Conservation (phyloP, 2,797 vertebrate genomes). For the Brotula barbata region DNA sequence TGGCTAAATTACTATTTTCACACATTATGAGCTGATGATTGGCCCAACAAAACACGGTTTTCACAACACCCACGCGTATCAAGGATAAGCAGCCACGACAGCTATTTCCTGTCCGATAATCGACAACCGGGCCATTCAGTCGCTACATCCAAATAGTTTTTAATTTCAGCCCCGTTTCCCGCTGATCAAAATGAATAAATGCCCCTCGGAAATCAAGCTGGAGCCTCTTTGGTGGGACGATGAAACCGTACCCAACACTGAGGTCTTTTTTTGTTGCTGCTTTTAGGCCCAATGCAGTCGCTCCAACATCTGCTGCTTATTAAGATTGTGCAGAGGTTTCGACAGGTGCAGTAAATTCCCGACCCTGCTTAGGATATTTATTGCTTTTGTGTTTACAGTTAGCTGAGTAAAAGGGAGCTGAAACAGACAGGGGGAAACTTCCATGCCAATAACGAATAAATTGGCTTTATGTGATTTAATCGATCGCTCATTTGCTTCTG, state of each 20-base stretch:
- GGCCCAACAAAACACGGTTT: conserved; percentile 1
- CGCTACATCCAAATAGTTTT: conserved; percentile 67
- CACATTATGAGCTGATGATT: conserved; percentile 30
- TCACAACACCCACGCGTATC: conserved; percentile 37
- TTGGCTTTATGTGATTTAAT: conserved; percentile 64
- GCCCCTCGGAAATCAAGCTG: conserved; percentile 23
- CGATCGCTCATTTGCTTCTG: conserved; percentile 53
- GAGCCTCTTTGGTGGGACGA: conserved; percentile 50
- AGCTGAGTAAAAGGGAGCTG: conserved; percentile 43
- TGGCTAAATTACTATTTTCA: conserved; percentile 45
- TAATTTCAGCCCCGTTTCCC: conserved; percentile 54
- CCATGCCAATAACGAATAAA: conserved; percentile 73
- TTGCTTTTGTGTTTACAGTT: conserved; percentile 76
- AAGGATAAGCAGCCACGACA: conserved; percentile 55
- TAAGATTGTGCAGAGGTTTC: conserved; percentile 68
- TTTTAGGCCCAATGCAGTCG: conserved; percentile 53
- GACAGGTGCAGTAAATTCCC: conserved; percentile 84
- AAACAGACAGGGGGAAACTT: conserved; percentile 66
- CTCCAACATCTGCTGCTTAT: conserved; percentile 78
- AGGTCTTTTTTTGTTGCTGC: conserved; percentile 47
- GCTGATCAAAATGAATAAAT: conserved; percentile 56
- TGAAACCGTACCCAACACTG: conserved; percentile 70
- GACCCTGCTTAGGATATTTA: conserved; percentile 76
- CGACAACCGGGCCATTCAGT: conserved; percentile 39
- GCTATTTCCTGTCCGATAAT: conserved; percentile 61